These are phyloP conservation scores for Leiothrix lutea DNA, from an alignment of 2,113 vertebrate species.

Conservation along the genomic window DNA sequence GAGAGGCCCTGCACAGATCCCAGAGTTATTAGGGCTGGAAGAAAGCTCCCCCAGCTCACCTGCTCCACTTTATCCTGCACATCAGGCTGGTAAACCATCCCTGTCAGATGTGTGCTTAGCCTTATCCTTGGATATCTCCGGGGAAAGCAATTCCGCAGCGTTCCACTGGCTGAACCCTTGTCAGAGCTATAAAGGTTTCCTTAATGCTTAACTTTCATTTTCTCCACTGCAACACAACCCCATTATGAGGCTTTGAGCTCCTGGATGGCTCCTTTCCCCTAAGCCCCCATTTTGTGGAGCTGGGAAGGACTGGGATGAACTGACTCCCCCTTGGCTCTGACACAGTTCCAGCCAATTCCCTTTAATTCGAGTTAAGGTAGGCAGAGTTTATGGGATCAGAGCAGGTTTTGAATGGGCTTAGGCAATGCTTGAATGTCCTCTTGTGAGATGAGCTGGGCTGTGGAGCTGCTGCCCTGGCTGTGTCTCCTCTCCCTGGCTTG, in stretches of 20 bases:
- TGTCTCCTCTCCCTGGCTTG: background rate
- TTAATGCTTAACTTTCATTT: conserved; percentile 55
- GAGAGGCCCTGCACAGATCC: background rate
- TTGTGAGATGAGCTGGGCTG: background rate
- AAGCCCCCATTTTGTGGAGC: background rate
- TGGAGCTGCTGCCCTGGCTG: background rate
- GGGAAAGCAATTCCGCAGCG: background rate
- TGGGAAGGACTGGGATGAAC: background rate
- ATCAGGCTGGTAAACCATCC: conserved; percentile 10
- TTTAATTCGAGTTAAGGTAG: background rate
- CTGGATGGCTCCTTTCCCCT: conserved; percentile 12
- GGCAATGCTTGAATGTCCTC: background rate
- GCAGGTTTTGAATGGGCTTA: background rate
- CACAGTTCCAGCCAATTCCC: background rate
- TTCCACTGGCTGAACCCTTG: conserved; percentile 25
- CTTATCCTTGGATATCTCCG: background rate
- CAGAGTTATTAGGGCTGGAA: background rate
- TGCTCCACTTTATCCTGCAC: conserved; percentile 1
- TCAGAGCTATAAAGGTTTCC: conserved; percentile 45
- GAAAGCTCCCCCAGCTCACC: background rate
- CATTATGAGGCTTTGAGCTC: conserved; percentile 19
- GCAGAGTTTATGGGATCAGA: conserved; percentile 44
- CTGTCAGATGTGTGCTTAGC: conserved; percentile 15
- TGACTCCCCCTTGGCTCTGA: background rate
- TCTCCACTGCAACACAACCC: conserved; percentile 35